phyloP scores from a whole-genome alignment of 2,888 invertebrate genomes.

The Bugulina stolonifera region DNA sequence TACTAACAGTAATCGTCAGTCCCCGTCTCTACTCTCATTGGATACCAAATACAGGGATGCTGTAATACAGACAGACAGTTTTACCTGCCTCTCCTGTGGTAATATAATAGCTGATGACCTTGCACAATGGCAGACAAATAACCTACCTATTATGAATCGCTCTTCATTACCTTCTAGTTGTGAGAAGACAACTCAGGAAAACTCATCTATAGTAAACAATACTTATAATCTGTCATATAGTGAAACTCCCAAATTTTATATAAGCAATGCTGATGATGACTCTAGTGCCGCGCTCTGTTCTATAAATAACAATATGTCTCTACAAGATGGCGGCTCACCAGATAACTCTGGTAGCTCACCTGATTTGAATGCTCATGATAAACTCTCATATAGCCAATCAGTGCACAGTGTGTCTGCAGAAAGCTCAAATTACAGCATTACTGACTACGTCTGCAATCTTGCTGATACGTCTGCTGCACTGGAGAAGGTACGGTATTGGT shows the following conservation, averaged over 20 bases:
- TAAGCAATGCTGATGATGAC: neutral
- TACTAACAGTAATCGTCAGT: neutral
- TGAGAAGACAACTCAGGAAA: neutral
- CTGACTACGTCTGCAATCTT: too few relatives aligned
- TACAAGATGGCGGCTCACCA: too few relatives aligned
- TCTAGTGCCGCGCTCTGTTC: neutral
- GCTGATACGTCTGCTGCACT: too few relatives aligned
- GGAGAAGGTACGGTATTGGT: too few relatives aligned
- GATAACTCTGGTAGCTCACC: neutral
- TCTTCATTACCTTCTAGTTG: neutral
- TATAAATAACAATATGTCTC: too few relatives aligned
- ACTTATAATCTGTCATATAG: neutral
- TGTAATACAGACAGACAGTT: neutral
- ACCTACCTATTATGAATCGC: neutral
- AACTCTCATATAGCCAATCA: neutral
- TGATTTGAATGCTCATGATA: neutral
- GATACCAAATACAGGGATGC: neutral
- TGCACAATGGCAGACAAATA: conserved; percentile 4
- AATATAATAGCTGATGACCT: neutral
- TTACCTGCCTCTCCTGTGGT: neutral
- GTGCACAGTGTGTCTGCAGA: neutral
- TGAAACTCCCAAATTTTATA: neutral
- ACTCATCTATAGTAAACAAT: too few relatives aligned
- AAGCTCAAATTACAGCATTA: too few relatives aligned
- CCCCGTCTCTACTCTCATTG: neutral